Evolutionary conservation across 2,113 vertebrate species (phyloP), one percentile per base, ranked within the genome.

Genomic region (Gobio gobio): DNA sequence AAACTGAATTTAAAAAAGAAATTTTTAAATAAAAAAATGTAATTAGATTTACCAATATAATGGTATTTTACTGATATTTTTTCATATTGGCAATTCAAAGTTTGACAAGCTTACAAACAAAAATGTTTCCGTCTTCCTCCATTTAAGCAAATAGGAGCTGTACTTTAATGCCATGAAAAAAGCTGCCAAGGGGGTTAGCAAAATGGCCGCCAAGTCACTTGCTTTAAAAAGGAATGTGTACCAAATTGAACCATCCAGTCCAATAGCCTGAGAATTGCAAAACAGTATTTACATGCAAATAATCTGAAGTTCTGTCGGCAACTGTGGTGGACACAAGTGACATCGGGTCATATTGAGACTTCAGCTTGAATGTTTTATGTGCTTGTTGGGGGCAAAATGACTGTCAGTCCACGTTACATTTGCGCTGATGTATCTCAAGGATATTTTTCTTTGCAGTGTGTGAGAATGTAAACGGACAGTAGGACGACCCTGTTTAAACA

Each of bases 401-500:
- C 43, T 77, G 85, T 77, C 79, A 86, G 73, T 49, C 72, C 36
- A 14, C 16, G 59, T 83, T 83, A 77, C 66, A 83, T 78, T 64
- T 45, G 61, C 20, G 7, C 43, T 66, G 70, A 6, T 13, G 16
- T 81, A 81, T 81, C 73, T 84, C 22, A 13, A 76, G 73, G 73
- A 84, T 75, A 84, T 63, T 76, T 63, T 51, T 59, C 58, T 33
- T 10, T 47, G 43, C 26, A 8, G 51, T 54, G 66, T 29, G n/a
- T 14, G 58, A 64, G 58, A 85, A 85, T 58, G 49, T 56, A 77
- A 83, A 56, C 74, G 63, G 84, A 85, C 84, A 85, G 84, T 79
- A 84, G 74, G 61, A 84, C 29, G 24, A 47, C 72, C 56, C 72
- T 76, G 40, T 74, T 20, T 78, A 64, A 78, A 85, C 51, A 45